phyloP scores from a whole-genome alignment of 2,888 invertebrate genomes.

The Calameuta pallipes region DNA sequence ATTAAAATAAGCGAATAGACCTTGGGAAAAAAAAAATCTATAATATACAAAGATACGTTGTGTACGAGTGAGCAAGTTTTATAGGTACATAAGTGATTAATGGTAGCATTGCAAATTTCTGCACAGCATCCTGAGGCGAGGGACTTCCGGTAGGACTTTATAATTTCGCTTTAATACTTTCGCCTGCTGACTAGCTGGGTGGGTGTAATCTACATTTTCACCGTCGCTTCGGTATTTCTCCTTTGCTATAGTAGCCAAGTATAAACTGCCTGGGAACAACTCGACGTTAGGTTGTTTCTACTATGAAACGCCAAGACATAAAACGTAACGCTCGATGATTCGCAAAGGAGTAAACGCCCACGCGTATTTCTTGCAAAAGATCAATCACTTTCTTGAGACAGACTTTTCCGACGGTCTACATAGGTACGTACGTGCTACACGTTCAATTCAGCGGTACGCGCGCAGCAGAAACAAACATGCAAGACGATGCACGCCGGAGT shows the following conservation, averaged over 20 bases:
- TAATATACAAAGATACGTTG: not conserved
- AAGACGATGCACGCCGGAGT: not conserved
- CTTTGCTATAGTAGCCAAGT: not conserved
- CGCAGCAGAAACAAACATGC: not conserved
- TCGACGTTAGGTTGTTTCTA: not conserved
- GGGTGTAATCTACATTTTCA: not conserved
- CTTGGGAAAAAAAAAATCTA: too few species aligned
- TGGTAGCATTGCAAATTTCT: not conserved
- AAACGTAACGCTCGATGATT: constrained; percentile 1
- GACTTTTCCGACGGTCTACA: not conserved
- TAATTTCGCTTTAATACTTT: not conserved
- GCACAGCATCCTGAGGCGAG: not conserved
- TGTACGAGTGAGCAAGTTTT: not conserved
- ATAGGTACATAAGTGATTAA: not conserved
- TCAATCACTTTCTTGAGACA: not conserved
- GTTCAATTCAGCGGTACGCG: not conserved
- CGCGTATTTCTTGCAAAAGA: not conserved
- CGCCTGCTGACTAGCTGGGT: not conserved
- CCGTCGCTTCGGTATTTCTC: not conserved
- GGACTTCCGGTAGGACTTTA: not conserved
- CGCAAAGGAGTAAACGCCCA: not conserved
- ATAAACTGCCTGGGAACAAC: not conserved
- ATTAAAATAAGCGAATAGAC: not conserved
- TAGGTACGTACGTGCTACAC: not conserved
- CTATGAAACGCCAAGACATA: not conserved